Evolutionary conservation across 2,113 vertebrate species (phyloP).

Genomic region (Lepisosteus osseus): DNA sequence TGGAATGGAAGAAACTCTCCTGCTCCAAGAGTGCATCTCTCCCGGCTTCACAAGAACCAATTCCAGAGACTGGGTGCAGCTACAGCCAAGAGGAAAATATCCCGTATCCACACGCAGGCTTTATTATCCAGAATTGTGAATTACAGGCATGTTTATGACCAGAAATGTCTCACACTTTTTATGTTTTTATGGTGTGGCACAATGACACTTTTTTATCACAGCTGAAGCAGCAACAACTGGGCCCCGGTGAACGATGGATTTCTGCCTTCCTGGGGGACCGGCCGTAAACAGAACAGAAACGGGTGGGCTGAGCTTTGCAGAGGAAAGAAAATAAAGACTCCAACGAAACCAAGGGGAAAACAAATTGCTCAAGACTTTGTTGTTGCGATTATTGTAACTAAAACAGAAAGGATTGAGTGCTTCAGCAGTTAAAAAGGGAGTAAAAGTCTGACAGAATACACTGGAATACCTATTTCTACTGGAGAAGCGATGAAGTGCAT

Average conservation of each 20-base stretch:
- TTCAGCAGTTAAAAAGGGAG: too few relatives aligned
- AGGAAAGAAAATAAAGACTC: background rate
- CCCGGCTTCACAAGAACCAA: too few relatives aligned
- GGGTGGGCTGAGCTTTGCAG: background rate
- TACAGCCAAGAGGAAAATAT: too few relatives aligned
- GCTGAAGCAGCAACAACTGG: background rate
- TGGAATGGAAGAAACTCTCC: too few relatives aligned
- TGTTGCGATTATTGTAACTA: background rate
- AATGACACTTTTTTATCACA: background rate
- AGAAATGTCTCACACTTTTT: background rate
- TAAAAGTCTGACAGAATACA: background rate
- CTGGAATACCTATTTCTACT: background rate
- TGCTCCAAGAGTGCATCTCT: too few relatives aligned
- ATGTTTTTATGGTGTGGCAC: background rate
- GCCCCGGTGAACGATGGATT: too few relatives aligned
- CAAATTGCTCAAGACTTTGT: background rate
- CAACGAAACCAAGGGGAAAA: too few relatives aligned
- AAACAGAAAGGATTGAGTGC: background rate
- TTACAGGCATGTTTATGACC: constrained; percentile 3
- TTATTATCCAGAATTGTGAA: background rate
- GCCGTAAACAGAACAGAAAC: background rate
- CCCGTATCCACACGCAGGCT: background rate
- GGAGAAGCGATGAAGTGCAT: background rate
- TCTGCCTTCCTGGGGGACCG: background rate
- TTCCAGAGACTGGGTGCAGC: too few relatives aligned